These are phyloP conservation scores for Matsumyia berberina DNA, from an alignment of 2,888 invertebrate species.

Conservation along the genomic window DNA sequence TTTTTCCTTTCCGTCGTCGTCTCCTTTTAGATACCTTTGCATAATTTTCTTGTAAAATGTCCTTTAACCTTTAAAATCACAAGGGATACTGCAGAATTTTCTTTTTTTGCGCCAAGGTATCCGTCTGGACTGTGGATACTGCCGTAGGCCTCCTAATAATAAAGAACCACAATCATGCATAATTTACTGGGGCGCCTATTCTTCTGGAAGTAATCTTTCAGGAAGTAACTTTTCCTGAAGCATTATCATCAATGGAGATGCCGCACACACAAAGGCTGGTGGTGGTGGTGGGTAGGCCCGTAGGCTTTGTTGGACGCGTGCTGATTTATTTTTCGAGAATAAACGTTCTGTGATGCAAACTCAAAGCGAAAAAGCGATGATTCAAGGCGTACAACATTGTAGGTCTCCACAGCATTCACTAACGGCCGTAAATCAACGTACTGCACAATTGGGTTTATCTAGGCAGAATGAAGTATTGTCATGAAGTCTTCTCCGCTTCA, in stretches of 20 bases:
- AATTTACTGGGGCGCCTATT: slow-evolving; percentile 54
- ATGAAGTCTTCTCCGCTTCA: too few species aligned
- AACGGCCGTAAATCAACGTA: too few species aligned
- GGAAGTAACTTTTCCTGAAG: slow-evolving; percentile 35
- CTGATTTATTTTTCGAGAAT: too few species aligned
- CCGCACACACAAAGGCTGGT: too few species aligned
- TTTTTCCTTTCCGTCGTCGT: slow-evolving; percentile 17
- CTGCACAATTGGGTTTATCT: too few species aligned
- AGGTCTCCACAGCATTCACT: too few species aligned
- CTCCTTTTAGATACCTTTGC: slow-evolving; percentile 33
- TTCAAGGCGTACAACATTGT: too few species aligned
- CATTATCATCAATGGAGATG: not conserved
- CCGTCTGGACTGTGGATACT: slow-evolving; percentile 32
- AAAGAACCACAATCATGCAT: slow-evolving; percentile 63
- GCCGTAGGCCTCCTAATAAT: slow-evolving; percentile 43
- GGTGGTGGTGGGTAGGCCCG: too few species aligned
- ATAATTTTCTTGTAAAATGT: slow-evolving; percentile 66
- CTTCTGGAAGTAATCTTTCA: slow-evolving; percentile 56
- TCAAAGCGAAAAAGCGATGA: too few species aligned
- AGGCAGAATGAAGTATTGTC: too few species aligned
- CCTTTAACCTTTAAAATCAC: slow-evolving; percentile 50
- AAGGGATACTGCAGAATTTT: slow-evolving; percentile 34
- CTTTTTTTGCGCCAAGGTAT: slow-evolving; percentile 6
- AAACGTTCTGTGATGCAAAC: too few species aligned
- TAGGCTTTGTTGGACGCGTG: too few species aligned